A percentile compares a stretch with the other conserved stretches of the same genome.
Evolutionary conservation across 2,797 vertebrate genomes (phyloP).

Genomic region (Characodon lateralis): DNA sequence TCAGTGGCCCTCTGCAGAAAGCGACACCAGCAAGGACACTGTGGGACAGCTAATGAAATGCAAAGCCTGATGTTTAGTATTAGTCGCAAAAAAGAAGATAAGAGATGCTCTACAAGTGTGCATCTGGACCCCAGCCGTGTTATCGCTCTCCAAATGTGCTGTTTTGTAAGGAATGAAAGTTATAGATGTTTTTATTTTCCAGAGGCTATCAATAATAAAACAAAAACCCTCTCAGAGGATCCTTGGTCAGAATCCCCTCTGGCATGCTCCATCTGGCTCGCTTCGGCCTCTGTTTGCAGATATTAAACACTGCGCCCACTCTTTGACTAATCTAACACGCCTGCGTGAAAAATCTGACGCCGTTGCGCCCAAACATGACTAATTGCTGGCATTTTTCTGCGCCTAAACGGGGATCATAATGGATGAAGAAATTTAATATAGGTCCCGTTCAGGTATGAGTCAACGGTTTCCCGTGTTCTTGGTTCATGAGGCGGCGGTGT

Average conservation of each 20-base stretch:
- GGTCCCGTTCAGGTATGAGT: slow-evolving; percentile 49
- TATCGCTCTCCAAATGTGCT: background rate
- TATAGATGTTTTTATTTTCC: background rate
- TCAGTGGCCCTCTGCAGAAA: slow-evolving; percentile 12
- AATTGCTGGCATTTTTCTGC: slow-evolving; percentile 50
- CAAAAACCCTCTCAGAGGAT: background rate
- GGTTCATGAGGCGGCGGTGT: slow-evolving; percentile 36
- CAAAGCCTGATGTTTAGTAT: background rate
- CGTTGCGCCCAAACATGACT: slow-evolving; percentile 33
- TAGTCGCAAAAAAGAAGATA: background rate
- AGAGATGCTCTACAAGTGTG: background rate
- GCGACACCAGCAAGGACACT: background rate
- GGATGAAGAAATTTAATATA: slow-evolving; percentile 52
- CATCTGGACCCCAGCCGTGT: background rate
- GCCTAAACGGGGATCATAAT: slow-evolving; percentile 31
- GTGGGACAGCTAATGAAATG: background rate
- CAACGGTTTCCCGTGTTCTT: slow-evolving; percentile 28
- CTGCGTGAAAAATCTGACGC: slow-evolving; percentile 16
- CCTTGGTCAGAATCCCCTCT: slow-evolving; percentile 13
- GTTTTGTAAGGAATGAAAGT: background rate
- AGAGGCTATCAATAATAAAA: background rate
- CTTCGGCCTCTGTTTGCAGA: slow-evolving; percentile 36
- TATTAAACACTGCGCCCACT: slow-evolving; percentile 24
- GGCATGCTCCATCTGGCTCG: slow-evolving; percentile 26
- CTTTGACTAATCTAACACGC: slow-evolving; percentile 44